These are phyloP conservation scores for Tauraco hartlaubi DNA, from an alignment of 2,797 vertebrate genomes.

Conservation along the genomic window DNA sequence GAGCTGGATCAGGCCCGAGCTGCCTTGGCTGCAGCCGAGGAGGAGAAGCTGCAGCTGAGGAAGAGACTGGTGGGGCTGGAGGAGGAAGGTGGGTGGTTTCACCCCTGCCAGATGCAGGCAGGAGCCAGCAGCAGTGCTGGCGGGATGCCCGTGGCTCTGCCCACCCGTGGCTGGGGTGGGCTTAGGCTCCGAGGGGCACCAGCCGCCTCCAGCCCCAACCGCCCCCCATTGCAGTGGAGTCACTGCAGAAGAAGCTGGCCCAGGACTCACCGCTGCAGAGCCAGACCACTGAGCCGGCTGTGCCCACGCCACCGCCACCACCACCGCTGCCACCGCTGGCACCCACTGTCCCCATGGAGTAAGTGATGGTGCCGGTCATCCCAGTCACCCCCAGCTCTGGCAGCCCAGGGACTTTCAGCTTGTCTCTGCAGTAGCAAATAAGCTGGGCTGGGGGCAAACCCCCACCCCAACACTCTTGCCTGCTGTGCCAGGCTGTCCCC, in stretches of 20 bases:
- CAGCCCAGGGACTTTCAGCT: not conserved
- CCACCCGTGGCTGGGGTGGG: too few relatives aligned
- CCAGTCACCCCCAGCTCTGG: not conserved
- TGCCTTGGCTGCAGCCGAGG: conserved; percentile 60
- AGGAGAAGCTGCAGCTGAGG: conserved; percentile 60
- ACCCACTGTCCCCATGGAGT: conserved; percentile 35
- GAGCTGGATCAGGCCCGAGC: conserved; percentile 49
- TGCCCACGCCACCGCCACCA: conserved; percentile 9
- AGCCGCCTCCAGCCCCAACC: not conserved
- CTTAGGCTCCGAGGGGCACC: not conserved
- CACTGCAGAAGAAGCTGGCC: not conserved
- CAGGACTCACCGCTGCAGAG: not conserved
- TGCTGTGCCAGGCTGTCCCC: not conserved
- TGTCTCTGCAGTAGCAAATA: not conserved
- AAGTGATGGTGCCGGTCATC: not conserved
- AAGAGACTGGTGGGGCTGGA: conserved; percentile 57
- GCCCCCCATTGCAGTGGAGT: not conserved
- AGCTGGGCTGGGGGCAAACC: not conserved
- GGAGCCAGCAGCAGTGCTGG: too few relatives aligned
- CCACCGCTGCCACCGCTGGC: conserved; percentile 49
- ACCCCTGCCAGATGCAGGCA: too few relatives aligned
- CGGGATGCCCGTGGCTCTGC: not conserved
- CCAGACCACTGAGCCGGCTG: not conserved
- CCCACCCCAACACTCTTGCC: not conserved
- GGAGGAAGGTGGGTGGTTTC: conserved; percentile 73